Percentiles rank a stretch among this genome's conserved stretches.
These are phyloP conservation scores for Hippocampus kuda DNA, from an alignment of 2,797 vertebrate genomes.

Conservation along the genomic window DNA sequence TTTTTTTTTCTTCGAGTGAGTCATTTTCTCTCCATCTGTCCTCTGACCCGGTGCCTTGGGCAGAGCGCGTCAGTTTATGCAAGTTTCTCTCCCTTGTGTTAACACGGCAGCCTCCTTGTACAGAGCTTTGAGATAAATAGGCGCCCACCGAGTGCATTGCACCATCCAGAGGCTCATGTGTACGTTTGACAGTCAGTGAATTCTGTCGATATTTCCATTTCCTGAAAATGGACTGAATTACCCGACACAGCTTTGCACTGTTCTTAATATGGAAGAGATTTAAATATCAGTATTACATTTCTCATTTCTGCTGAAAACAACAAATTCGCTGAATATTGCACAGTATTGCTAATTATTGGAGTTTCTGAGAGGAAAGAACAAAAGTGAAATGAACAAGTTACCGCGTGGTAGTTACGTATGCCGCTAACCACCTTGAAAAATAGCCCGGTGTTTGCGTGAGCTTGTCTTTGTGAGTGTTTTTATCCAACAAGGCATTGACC, in stretches of 20 bases:
- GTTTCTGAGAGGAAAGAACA: background rate
- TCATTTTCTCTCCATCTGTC: constrained; percentile 10
- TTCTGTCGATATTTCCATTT: background rate
- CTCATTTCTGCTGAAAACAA: background rate
- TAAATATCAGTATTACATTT: background rate
- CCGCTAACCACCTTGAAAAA: background rate
- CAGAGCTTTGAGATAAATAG: constrained; percentile 2
- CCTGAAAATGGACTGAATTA: background rate
- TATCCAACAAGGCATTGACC: background rate
- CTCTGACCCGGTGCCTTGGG: constrained; percentile 2
- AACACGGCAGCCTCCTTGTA: constrained; percentile 1
- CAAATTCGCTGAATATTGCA: background rate
- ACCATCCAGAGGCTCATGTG: background rate
- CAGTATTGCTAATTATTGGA: background rate
- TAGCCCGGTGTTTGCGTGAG: background rate
- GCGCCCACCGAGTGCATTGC: background rate
- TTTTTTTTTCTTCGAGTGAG: background rate
- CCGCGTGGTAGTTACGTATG: background rate
- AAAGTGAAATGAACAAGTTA: background rate
- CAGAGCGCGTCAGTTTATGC: background rate
- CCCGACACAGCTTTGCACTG: background rate
- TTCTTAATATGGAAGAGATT: background rate
- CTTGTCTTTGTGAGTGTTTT: background rate
- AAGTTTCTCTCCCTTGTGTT: constrained; percentile 3
- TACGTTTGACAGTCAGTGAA: background rate